Evolutionary conservation across 2,797 vertebrate genomes (phyloP).

Genomic region (Simalia tracyae): DNA sequence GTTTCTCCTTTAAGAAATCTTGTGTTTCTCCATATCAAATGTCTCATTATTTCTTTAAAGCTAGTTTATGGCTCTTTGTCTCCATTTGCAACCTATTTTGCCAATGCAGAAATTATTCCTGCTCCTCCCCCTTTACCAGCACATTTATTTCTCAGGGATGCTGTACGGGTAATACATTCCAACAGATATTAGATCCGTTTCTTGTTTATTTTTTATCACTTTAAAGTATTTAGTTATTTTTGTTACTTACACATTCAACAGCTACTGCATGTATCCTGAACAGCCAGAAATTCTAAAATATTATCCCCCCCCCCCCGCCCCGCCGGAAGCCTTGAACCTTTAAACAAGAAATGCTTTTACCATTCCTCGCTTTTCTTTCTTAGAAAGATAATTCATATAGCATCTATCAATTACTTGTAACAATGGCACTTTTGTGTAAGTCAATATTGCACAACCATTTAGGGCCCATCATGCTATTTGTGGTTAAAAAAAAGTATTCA

Average conservation of each 20-base stretch:
- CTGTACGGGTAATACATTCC: conserved; percentile 37
- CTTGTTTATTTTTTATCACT: conserved; percentile 58
- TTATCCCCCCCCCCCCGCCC: conserved; percentile 14
- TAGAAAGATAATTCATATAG: conserved; percentile 18
- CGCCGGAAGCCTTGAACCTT: conserved; percentile 26
- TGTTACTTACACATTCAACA: conserved; percentile 57
- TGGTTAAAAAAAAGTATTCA: neutral
- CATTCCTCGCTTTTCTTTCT: conserved; percentile 21
- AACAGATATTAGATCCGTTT: conserved; percentile 52
- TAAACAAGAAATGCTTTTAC: conserved; percentile 28
- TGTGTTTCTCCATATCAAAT: conserved; percentile 20
- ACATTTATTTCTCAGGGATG: conserved; percentile 51
- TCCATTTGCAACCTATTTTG: conserved; percentile 68
- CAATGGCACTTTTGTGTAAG: neutral
- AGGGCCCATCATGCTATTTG: neutral
- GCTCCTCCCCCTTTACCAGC: conserved; percentile 44
- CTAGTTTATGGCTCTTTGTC: conserved; percentile 37
- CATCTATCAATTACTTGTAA: neutral
- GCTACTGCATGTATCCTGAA: conserved; percentile 50
- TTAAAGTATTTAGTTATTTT: conserved; percentile 52
- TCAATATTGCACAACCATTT: neutral
- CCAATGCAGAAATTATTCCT: conserved; percentile 48
- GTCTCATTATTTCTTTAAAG: conserved; percentile 48
- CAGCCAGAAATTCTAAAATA: conserved; percentile 12
- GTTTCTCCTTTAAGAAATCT: neutral